A percentile compares a stretch with the other conserved stretches of the same genome.
Evolutionary conservation across 2,888 invertebrate genomes (phyloP).

Genomic region (Ochropleura leucogaster): DNA sequence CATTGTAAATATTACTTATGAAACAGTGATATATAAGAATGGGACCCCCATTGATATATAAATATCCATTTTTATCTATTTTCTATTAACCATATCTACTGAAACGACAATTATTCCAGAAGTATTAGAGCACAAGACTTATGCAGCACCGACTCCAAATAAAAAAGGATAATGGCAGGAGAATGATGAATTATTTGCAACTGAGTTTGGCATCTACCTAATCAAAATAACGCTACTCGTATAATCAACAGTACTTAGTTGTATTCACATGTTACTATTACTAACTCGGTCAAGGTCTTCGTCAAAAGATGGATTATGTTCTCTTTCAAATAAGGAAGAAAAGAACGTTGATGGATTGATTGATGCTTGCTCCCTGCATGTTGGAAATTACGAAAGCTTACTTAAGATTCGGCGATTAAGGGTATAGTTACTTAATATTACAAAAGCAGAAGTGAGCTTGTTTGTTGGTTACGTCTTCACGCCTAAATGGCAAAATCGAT

Average conservation of each 20-base stretch:
- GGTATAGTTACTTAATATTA: too few species aligned
- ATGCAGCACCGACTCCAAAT: background rate
- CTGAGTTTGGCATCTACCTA: background rate
- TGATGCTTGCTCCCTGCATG: background rate
- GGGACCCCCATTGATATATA: too few species aligned
- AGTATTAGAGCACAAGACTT: background rate
- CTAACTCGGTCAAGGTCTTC: background rate
- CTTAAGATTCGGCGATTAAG: background rate
- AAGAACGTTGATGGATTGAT: background rate
- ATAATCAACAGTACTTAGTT: background rate
- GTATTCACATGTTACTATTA: constrained; percentile 1
- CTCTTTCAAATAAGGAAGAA: constrained; percentile 9
- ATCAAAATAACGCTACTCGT: background rate
- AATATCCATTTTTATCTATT: background rate
- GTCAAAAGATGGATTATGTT: constrained; percentile 12
- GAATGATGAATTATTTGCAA: background rate
- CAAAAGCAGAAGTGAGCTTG: too few species aligned
- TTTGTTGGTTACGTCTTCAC: too few species aligned
- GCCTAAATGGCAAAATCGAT: too few species aligned
- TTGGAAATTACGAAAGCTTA: constrained; percentile 11
- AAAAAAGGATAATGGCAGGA: background rate
- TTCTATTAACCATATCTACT: background rate
- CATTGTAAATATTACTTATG: too few species aligned
- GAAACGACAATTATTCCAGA: background rate
- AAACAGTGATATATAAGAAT: background rate